Evolutionary conservation across 1,140 invertebrate genomes (phyloP).

Genomic region (Neodiprion pinetum): DNA sequence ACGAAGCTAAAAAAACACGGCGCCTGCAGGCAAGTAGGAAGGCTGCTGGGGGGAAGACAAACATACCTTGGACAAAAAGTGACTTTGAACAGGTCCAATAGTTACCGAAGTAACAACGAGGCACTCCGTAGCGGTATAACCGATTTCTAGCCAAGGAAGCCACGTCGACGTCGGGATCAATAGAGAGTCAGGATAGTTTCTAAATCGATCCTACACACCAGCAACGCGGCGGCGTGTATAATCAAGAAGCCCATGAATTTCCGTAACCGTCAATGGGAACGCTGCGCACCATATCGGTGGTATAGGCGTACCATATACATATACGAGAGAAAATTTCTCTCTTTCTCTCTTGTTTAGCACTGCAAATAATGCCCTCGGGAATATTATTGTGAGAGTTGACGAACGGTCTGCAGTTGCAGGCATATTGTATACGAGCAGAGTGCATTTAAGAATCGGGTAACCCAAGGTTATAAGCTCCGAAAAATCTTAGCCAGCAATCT

Average conservation of each 20-base stretch:
- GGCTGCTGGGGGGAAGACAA: neutral
- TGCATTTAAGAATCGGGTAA: constrained; percentile 3
- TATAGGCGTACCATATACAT: too few relatives aligned
- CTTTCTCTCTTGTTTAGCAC: too few relatives aligned
- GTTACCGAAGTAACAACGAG: neutral
- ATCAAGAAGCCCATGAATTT: too few relatives aligned
- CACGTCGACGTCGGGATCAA: neutral
- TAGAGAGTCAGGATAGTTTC: neutral
- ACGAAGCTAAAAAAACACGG: neutral
- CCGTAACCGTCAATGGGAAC: constrained; percentile 11
- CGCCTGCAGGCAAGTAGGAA: neutral
- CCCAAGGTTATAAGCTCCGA: neutral
- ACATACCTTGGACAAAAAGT: neutral
- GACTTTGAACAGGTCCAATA: constrained; percentile 5
- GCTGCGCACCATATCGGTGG: too few relatives aligned
- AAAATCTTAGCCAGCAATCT: neutral
- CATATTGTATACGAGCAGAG: too few relatives aligned
- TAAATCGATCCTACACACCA: neutral
- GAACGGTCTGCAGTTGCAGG: too few relatives aligned
- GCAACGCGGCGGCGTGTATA: too few relatives aligned
- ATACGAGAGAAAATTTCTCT: too few relatives aligned
- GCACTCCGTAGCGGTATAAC: neutral
- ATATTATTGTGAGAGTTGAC: too few relatives aligned
- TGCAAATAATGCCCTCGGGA: too few relatives aligned
- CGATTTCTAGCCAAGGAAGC: neutral